Evolutionary conservation across 2,888 invertebrate genomes (phyloP).

Genomic region (Temnothorax unifasciatus): DNA sequence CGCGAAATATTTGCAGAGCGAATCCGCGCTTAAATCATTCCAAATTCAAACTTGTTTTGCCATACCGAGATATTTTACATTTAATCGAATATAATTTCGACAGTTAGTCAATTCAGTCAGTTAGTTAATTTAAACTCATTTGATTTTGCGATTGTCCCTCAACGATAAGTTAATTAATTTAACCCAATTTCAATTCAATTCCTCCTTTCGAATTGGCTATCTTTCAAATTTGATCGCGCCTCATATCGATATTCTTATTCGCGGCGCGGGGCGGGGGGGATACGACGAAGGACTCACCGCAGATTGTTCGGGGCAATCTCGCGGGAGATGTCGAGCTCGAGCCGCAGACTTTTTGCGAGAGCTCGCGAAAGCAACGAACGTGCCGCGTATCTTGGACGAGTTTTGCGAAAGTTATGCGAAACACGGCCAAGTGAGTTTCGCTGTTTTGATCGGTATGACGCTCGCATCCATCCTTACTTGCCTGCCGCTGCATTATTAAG

Average conservation of each 20-base stretch:
- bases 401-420: constrained; percentile 47
- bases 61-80: neutral
- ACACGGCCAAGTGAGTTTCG: constrained; percentile 26
- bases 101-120: neutral
- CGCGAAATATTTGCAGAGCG: neutral
- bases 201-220: neutral
- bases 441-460: constrained; percentile 30
- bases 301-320: constrained; percentile 38
- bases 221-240: neutral
- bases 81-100: neutral
- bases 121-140: neutral
- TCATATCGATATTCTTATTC: neutral
- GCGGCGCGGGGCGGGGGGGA: neutral
- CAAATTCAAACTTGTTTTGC: neutral
- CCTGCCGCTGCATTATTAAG: constrained; percentile 35
- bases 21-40: neutral
- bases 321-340: neutral
- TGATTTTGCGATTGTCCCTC: neutral
- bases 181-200: neutral
- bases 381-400: constrained; percentile 1
- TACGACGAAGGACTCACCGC: neutral
- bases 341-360: constrained; percentile 13
- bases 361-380: constrained; percentile 22
- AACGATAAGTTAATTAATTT: constrained; percentile 2
- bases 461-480: neutral